These are phyloP conservation scores for Rhinogobio ventralis DNA, from an alignment of 2,797 vertebrate species.

Conservation along the genomic window DNA sequence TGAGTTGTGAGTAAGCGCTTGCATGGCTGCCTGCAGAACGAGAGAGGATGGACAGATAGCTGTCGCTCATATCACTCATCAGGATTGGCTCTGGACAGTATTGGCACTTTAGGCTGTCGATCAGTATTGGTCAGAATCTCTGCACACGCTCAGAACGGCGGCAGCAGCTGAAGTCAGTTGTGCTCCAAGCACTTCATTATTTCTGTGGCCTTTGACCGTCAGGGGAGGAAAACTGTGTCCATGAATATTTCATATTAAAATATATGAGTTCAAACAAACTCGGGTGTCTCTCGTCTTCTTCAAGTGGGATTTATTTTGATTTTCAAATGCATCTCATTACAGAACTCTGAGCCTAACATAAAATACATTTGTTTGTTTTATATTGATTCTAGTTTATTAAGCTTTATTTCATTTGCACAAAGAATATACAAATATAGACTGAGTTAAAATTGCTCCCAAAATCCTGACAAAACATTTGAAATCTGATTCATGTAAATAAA, in stretches of 20 bases:
- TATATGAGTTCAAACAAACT: slow-evolving; percentile 21
- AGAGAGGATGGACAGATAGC: slow-evolving; percentile 45
- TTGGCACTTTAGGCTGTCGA: slow-evolving; percentile 59
- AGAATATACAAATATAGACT: no score
- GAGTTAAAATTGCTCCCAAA: neutral
- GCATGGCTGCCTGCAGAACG: slow-evolving; percentile 75
- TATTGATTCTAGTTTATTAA: neutral
- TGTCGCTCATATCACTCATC: slow-evolving; percentile 47
- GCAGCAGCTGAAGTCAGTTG: slow-evolving; percentile 10
- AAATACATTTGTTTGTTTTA: neutral
- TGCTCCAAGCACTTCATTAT: slow-evolving; percentile 18
- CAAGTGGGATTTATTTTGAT: neutral
- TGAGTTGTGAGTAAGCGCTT: slow-evolving; percentile 64
- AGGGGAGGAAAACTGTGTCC: slow-evolving; percentile 33
- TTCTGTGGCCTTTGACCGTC: slow-evolving; percentile 41
- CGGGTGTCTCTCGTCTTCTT: neutral
- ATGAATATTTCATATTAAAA: slow-evolving; percentile 43
- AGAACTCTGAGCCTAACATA: neutral
- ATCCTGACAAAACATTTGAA: neutral
- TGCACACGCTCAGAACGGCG: neutral
- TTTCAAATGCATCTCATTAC: neutral
- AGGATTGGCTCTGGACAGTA: slow-evolving; percentile 52
- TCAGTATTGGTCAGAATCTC: slow-evolving; percentile 44
- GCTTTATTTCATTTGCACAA: neutral
- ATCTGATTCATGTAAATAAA: neutral